Evolutionary conservation across 2,888 invertebrate genomes (phyloP), one percentile per base, ranked within the genome.

Genomic region (Tipula unca): DNA sequence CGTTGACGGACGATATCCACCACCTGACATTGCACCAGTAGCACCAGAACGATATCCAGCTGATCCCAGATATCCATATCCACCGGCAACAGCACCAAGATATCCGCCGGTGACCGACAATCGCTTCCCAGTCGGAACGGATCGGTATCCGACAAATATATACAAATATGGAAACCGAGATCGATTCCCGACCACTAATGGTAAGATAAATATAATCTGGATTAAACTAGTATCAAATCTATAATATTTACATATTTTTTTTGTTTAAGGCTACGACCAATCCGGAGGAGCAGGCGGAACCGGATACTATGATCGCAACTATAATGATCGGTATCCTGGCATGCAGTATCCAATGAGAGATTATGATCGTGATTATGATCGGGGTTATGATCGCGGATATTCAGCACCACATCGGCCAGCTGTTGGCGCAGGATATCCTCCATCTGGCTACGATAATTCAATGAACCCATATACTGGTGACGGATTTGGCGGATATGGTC

Each of bases 81-180:
- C 84, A 84, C 20, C 83, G 32, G n/a, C 83, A 17, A 35, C 32
- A n/a, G 83, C 83, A 83, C 29, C 83, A 87, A 92, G 92, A 88
- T 92, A 92, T 87, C 92, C 93, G 4, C 92, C 93, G 4, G 88
- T 90, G 3, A 91, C 90, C 5, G 89, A 90, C 1, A 93, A 92
- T 88, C 91, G 93, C 36, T 93, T 92, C 87, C 93, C 94, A 86
- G 92, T 91, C 87, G 91, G 91, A 86, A 90, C 88, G 20, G 91
- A 92, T 87, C 90, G 92, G 84, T 92, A 90, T 88, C 92, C 92
- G 35, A 87, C 90, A 36, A 90, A 90, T 85, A 90, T 91, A 86
- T 90, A 89, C 87, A 91, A 91, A 86, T 91, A 91, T 87, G 93
- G 93, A 39, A 93, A 93, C 88, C 91, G 92, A 1, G 92, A 92